A percentile compares a stretch with the other conserved stretches of the same genome.
These are phyloP conservation scores for Drosophila pseudoobscura DNA, from an alignment of 1,140 invertebrate species.

Conservation along the genomic window DNA sequence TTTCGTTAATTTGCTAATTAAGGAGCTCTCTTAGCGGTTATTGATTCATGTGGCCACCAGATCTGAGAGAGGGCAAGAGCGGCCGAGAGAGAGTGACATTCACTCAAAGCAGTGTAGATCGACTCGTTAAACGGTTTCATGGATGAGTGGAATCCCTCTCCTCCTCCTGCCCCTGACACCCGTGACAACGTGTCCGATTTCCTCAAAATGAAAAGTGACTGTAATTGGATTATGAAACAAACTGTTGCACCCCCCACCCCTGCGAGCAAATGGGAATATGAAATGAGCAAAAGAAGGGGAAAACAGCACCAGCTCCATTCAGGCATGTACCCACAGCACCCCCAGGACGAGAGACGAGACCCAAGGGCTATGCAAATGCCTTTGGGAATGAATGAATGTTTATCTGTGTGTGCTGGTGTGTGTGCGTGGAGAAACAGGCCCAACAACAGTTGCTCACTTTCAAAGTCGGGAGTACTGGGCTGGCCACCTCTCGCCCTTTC, in stretches of 20 bases:
- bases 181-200: slow-evolving; percentile 36
- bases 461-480: slow-evolving; percentile 29
- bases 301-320: slow-evolving; percentile 25
- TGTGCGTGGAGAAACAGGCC: slow-evolving; percentile 12
- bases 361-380: slow-evolving; percentile 45
- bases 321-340: slow-evolving; percentile 15
- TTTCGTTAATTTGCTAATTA: slow-evolving; percentile 33
- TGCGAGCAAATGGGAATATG: slow-evolving; percentile 20
- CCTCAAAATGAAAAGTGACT: slow-evolving; percentile 66
- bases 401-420: slow-evolving; percentile 1
- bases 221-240: slow-evolving; percentile 69
- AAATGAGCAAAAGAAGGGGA: slow-evolving; percentile 5
- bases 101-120: slow-evolving; percentile 28
- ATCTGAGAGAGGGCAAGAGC: slow-evolving; percentile 2
- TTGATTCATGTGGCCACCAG: slow-evolving; percentile 28
- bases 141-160: slow-evolving; percentile 41
- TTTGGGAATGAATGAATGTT: slow-evolving; percentile 7
- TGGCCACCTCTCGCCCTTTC: background rate
- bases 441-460: slow-evolving; percentile 23
- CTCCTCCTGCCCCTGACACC: background rate
- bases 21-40: slow-evolving; percentile 26
- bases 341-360: slow-evolving; percentile 8
- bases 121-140: slow-evolving; percentile 58
- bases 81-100: background rate
- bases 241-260: slow-evolving; percentile 25